Percentiles rank a stretch among this genome's conserved stretches.
Evolutionary conservation across 2,888 invertebrate species (phyloP).

Genomic region (Leptinotarsa haldemani): DNA sequence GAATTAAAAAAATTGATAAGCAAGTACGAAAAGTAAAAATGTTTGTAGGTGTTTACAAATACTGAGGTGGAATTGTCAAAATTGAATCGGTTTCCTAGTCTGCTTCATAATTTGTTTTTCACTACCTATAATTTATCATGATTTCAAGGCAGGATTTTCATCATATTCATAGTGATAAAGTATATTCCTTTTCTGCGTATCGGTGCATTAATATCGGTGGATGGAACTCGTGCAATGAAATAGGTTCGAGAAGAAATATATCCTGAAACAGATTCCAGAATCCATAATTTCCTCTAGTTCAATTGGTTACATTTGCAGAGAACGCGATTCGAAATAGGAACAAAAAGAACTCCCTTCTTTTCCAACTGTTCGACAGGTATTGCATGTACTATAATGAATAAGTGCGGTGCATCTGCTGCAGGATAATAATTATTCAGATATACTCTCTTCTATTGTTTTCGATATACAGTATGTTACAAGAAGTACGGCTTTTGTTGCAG

Average conservation of each 20-base stretch:
- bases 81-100: too few relatives aligned
- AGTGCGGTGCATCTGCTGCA: background rate
- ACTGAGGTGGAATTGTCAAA: too few relatives aligned
- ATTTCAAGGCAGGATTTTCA: too few relatives aligned
- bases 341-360: background rate
- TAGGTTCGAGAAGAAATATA: background rate
- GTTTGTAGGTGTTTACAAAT: too few relatives aligned
- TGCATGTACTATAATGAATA: background rate
- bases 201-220: background rate
- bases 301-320: constrained; percentile 15
- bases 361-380: background rate
- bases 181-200: too few relatives aligned
- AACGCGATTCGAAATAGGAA: background rate
- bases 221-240: background rate
- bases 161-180: too few relatives aligned
- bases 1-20: too few relatives aligned
- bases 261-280: background rate
- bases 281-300: background rate
- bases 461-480: background rate
- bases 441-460: background rate
- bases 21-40: too few relatives aligned
- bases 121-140: too few relatives aligned
- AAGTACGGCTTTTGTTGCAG: too few relatives aligned
- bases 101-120: too few relatives aligned
- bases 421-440: background rate